Percentiles rank a stretch among this genome's conserved stretches.
Conservation (phyloP, 1,140 invertebrate genomes). For the Cardiocondyla obscurior region DNA sequence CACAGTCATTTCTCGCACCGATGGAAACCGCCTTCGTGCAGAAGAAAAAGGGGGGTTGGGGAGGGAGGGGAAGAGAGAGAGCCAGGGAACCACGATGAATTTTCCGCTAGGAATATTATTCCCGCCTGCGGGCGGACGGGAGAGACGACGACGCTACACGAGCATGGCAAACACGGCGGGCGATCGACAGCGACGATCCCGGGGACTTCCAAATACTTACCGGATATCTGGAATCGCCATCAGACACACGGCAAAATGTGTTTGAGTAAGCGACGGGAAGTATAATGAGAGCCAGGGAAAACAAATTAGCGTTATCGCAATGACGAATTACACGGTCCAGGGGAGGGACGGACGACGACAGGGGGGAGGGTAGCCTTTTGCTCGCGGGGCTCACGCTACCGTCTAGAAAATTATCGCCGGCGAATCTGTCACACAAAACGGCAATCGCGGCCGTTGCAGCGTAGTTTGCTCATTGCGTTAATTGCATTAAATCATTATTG, state of each 20-base stretch:
- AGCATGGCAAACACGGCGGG: constrained; percentile 8
- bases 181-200: constrained; percentile 9
- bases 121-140: constrained; percentile 15
- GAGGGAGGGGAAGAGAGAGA: no score
- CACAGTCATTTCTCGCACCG: constrained; percentile 51
- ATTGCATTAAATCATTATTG: constrained; percentile 56
- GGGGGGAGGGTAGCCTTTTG: not conserved
- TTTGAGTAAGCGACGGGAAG: constrained; percentile 1
- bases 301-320: constrained; percentile 43
- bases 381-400: not conserved
- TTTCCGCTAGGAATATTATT: constrained; percentile 55
- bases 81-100: constrained; percentile 23
- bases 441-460: constrained; percentile 8
- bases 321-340: constrained; percentile 25
- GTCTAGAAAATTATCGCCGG: constrained; percentile 29
- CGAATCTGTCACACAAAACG: constrained; percentile 44
- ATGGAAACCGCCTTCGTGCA: constrained; percentile 27
- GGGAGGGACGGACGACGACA: not conserved
- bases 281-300: not conserved
- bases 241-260: not conserved
- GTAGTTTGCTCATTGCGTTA: constrained; percentile 31
- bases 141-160: not conserved
- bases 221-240: not conserved
- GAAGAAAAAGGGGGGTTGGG: no score
- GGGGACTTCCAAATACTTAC: not conserved